A percentile compares a stretch with the other conserved stretches of the same genome.
phyloP scores from a whole-genome alignment of 2,797 vertebrate species.

The Melopsittacus undulatus region DNA sequence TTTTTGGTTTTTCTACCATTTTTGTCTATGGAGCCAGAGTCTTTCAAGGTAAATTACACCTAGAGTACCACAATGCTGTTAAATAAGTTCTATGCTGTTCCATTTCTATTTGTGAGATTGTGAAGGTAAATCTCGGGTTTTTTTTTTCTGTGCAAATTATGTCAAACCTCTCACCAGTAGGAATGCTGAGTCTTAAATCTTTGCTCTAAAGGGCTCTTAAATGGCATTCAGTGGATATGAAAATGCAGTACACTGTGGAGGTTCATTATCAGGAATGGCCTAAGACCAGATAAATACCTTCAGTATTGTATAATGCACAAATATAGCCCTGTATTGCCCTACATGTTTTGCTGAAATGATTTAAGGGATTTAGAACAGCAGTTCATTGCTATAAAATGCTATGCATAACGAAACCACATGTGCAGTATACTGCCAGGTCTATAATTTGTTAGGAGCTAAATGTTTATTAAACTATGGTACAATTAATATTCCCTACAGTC shows the following conservation, averaged over 20 bases:
- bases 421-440: not conserved
- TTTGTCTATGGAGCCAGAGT: not conserved
- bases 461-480: not conserved
- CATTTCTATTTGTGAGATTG: not conserved
- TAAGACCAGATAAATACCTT: not conserved
- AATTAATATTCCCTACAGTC: not conserved
- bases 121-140: not conserved
- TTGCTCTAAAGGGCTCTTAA: not conserved
- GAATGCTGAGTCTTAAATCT: not conserved
- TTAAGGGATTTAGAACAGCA: not conserved
- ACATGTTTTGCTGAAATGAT: not conserved
- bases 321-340: not conserved
- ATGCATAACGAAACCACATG: not conserved
- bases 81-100: not conserved
- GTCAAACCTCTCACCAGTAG: not conserved
- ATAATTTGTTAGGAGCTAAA: slow-evolving; percentile 11
- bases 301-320: not conserved
- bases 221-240: not conserved
- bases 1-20: not conserved
- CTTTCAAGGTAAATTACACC: not conserved
- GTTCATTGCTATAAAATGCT: slow-evolving; percentile 12
- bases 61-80: not conserved
- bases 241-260: not conserved
- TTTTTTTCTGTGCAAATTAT: not conserved
- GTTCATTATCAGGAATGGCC: not conserved